Conservation (phyloP, 2,797 vertebrate species). For the Peromyscus eremicus region DNA sequence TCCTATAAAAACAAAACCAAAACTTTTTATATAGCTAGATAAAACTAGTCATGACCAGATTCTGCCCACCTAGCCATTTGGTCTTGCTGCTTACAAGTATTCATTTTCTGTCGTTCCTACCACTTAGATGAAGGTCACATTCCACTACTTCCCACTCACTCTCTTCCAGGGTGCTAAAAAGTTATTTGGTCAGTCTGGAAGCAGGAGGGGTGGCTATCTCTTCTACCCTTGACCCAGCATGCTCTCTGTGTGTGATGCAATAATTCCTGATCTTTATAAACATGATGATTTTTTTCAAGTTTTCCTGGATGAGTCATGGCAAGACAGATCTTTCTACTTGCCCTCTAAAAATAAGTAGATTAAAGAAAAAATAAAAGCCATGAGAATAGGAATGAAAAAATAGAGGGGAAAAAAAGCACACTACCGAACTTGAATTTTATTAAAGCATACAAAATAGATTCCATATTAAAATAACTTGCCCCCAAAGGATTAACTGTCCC, state of each 20-base stretch:
- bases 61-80: neutral
- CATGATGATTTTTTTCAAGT: neutral
- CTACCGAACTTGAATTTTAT: neutral
- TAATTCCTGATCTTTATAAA: neutral
- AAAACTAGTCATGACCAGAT: neutral
- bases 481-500: neutral
- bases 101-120: neutral
- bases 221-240: accelerated
- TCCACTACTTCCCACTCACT: neutral
- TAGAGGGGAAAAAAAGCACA: neutral
- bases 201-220: neutral
- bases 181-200: neutral
- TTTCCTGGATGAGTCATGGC: slow-evolving; percentile 40
- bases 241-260: neutral
- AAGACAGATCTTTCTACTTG: slow-evolving; percentile 31
- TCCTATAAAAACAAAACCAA: slow-evolving; percentile 3
- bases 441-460: slow-evolving; percentile 42
- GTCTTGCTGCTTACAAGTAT: neutral
- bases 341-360: slow-evolving; percentile 39
- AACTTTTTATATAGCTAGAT: neutral
- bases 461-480: slow-evolving; percentile 59
- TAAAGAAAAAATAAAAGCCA: neutral
- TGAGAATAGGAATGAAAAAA: neutral
- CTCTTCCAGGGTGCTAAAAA: neutral
- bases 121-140: neutral